Conservation (phyloP, 2,797 vertebrate genomes). For the Geotrypetes seraphini region DNA sequence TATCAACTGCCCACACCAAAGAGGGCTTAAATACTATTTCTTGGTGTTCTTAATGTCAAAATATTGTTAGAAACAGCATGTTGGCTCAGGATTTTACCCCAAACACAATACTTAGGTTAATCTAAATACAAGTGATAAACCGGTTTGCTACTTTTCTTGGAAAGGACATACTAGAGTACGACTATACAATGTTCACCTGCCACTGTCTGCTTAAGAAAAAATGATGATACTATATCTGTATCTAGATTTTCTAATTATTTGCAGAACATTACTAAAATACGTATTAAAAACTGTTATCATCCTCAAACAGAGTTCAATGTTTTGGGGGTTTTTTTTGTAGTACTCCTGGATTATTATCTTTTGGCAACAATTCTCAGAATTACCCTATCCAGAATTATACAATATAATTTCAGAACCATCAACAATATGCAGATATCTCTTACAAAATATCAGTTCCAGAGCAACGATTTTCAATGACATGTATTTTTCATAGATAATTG, state of each 20-base stretch:
- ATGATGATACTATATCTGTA: slow-evolving; percentile 16
- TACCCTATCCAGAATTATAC: slow-evolving; percentile 11
- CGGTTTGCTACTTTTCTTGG: slow-evolving; percentile 8
- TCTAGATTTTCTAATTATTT: slow-evolving; percentile 21
- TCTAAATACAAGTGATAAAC: slow-evolving; percentile 69
- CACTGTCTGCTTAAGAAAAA: too few relatives aligned
- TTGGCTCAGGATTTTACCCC: slow-evolving; percentile 53
- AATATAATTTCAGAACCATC: neutral
- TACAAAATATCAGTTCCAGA: too few relatives aligned
- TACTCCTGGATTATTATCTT: slow-evolving; percentile 13
- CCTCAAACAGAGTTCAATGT: slow-evolving; percentile 12
- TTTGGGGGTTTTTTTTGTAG: slow-evolving; percentile 25
- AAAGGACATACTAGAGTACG: too few relatives aligned
- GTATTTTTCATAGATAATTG: slow-evolving; percentile 20
- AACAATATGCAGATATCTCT: too few relatives aligned
- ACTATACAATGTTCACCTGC: neutral
- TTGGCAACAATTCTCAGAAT: slow-evolving; percentile 10
- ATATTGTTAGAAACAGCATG: slow-evolving; percentile 87
- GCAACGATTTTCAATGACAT: too few relatives aligned
- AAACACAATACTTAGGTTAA: slow-evolving; percentile 65
- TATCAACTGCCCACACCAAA: slow-evolving; percentile 86
- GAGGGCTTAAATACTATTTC: slow-evolving; percentile 80
- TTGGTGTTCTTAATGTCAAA: slow-evolving; percentile 92
- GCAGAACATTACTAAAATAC: slow-evolving; percentile 12
- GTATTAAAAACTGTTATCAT: slow-evolving; percentile 14